Evolutionary conservation across 2,888 invertebrate species (phyloP).

Genomic region (Fissipunctia ypsillon): DNA sequence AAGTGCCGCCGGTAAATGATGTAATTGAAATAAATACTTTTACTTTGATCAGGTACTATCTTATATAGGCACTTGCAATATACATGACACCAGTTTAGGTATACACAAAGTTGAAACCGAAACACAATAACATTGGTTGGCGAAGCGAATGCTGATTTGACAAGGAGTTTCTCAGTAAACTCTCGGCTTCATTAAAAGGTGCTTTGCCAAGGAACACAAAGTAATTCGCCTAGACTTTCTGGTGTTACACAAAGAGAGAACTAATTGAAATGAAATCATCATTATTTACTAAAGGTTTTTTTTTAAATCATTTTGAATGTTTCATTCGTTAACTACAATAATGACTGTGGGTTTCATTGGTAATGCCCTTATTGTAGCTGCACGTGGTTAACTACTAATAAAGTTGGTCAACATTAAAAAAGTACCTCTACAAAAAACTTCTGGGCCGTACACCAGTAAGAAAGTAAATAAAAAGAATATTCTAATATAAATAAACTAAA

Average conservation of each 20-base stretch:
- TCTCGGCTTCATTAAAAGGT: conserved; percentile 38
- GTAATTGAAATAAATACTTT: neutral
- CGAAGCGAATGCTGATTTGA: conserved; percentile 32
- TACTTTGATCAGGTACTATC: too few relatives aligned
- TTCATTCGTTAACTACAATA: neutral
- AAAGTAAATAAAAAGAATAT: neutral
- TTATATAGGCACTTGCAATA: neutral
- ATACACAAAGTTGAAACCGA: conserved; percentile 6
- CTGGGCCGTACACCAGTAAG: neutral
- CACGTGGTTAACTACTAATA: neutral
- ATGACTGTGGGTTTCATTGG: neutral
- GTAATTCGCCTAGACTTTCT: conserved; percentile 30
- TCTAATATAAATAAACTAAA: too few relatives aligned
- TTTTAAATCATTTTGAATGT: neutral
- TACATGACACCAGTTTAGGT: neutral
- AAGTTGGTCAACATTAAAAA: neutral
- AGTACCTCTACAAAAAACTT: neutral
- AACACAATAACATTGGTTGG: conserved; percentile 10
- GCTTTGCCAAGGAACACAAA: conserved; percentile 22
- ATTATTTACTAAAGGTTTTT: conserved; percentile 7
- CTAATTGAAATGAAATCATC: conserved; percentile 29
- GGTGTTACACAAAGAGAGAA: conserved; percentile 24
- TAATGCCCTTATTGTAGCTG: neutral
- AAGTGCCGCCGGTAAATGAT: neutral
- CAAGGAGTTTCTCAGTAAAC: conserved; percentile 12